phyloP scores from a whole-genome alignment of 2,888 invertebrate species.

The Rotaria sp. region DNA sequence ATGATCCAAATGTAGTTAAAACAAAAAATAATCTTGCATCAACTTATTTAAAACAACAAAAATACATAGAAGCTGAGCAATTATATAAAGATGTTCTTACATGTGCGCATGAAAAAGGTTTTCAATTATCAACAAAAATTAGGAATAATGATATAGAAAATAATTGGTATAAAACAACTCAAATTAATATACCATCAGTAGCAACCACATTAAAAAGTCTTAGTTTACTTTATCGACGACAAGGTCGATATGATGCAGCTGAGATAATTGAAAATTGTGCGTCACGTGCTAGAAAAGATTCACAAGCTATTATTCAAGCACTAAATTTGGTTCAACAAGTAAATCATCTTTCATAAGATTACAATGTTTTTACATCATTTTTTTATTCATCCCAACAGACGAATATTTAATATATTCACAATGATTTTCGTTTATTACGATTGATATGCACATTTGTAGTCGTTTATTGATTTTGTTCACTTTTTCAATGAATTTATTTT shows the following conservation, averaged over 20 bases:
- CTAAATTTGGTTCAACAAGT: constrained; percentile 33
- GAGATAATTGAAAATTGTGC: constrained; percentile 73
- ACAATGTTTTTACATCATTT: neutral
- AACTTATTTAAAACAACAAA: constrained; percentile 89
- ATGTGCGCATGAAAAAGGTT: constrained; percentile 32
- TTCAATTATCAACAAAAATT: neutral
- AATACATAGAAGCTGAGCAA: constrained; percentile 95
- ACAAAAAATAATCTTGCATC: constrained; percentile 99
- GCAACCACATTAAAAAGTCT: constrained; percentile 95
- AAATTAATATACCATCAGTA: constrained; percentile 88
- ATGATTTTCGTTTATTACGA: neutral
- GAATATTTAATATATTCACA: no score
- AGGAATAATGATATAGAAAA: constrained; percentile 58
- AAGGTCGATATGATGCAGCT: constrained; percentile 97
- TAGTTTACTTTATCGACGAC: constrained; percentile 90
- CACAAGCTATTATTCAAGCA: constrained; percentile 39
- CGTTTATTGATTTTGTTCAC: no score
- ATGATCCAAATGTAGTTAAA: constrained; percentile 93
- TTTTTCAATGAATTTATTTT: neutral
- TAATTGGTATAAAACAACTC: constrained; percentile 95
- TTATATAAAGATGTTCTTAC: constrained; percentile 69
- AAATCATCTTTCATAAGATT: neutral
- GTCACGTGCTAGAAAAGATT: constrained; percentile 32
- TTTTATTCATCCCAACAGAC: neutral
- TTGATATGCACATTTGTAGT: no score